Evolutionary conservation across 1,140 invertebrate species (phyloP), one percentile per base, ranked within the genome.

Genomic region (Papilio dardanus): DNA sequence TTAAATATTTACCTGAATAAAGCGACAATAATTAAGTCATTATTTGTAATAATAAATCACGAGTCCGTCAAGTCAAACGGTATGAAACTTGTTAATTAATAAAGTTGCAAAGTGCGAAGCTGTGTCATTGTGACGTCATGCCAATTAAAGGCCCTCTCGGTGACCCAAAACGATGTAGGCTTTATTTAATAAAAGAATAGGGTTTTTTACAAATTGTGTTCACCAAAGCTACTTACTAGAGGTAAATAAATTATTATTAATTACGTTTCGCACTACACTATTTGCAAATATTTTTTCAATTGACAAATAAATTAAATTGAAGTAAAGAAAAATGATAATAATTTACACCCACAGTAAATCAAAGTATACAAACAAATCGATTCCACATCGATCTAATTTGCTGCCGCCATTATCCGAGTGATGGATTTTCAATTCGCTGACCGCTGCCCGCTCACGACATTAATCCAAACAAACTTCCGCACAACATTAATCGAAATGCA

Each of bases 401-500:
- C 14, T 12, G 24, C 54, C 54, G 54, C 24, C 54, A 62, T 62
- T 62, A 62, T 30, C 10, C 12, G 24, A 4, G 54, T 62, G 54
- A 62, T 62, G 54, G 24, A 28, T 62, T 30, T 62, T 62, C 54
- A 62, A 62, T 62, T 62, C 54, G 54, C 54, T 28, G 54, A 62
- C 54, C 54, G 54, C 54, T 62, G 30, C 24, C 24, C 24, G 21
- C 54, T 24, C 0, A 28, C 54, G 5, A 30, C 54, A 62, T 62
- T 62, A 62, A 62, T 62, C 54, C 54, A 62, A 62, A 62, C 54
- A 62, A 62, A 62, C 54, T 62, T 62, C 54, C 54, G 54, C 24
- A 62, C 21, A 62, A 62, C 54, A 62, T 62, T 62, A 62, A 62
- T 62, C 54, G 54, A 62, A 62, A 62, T 62, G 24, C 24, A 62